Evolutionary conservation across 2,113 vertebrate genomes (phyloP).

Genomic region (Vireo altiloquus): DNA sequence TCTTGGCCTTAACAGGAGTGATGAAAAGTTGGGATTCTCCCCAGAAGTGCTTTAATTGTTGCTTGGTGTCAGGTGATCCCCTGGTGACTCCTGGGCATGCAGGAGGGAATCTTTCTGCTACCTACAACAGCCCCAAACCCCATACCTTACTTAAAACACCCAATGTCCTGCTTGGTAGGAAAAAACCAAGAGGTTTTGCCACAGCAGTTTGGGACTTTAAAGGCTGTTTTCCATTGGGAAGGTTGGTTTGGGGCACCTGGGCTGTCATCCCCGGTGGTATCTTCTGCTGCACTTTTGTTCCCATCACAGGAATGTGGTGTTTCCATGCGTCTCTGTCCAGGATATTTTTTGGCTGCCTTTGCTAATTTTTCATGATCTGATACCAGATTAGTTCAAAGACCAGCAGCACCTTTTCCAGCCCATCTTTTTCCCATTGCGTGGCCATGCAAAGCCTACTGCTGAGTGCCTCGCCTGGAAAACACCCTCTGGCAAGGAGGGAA

Average conservation of each 20-base stretch:
- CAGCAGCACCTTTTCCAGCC: background rate
- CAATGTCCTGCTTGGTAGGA: fast-evolving
- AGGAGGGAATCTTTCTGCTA: background rate
- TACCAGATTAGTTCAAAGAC: background rate
- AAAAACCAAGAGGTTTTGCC: background rate
- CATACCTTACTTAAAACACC: background rate
- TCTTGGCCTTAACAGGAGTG: background rate
- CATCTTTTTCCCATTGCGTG: fast-evolving
- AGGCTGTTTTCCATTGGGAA: background rate
- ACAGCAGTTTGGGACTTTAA: fast-evolving
- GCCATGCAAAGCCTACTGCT: fast-evolving
- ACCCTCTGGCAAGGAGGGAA: background rate
- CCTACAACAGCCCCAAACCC: fast-evolving
- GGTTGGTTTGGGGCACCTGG: background rate
- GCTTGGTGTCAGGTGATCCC: fast-evolving
- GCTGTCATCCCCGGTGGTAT: fast-evolving
- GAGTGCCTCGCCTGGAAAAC: background rate
- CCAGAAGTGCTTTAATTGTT: fast-evolving
- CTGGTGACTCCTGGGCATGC: fast-evolving
- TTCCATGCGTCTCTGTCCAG: fast-evolving
- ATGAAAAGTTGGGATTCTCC: background rate
- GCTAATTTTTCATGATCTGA: background rate
- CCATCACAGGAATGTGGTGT: fast-evolving
- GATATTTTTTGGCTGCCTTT: background rate
- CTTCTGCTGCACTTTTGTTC: background rate